Evolutionary conservation across 2,888 invertebrate species (phyloP).

Genomic region (Lithosia quadra): DNA sequence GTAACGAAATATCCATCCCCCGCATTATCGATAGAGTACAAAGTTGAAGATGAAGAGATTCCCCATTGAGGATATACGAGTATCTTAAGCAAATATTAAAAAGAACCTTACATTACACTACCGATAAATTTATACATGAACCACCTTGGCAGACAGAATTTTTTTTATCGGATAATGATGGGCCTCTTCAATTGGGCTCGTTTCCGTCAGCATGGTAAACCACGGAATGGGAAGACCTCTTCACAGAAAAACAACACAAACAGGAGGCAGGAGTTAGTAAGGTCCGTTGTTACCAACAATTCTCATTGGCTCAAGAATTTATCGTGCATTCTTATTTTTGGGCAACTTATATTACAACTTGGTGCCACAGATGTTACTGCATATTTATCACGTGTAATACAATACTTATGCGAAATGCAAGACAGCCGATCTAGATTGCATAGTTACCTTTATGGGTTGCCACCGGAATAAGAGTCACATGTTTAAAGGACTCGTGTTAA

Average conservation of each 20-base stretch:
- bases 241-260: too few relatives aligned
- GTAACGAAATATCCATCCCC: not conserved
- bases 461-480: not conserved
- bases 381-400: slow-evolving; percentile 8
- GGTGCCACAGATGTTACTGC: not conserved
- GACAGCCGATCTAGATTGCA: slow-evolving; percentile 23
- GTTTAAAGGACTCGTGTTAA: not conserved
- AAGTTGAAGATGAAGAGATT: not conserved
- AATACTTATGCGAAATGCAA: slow-evolving; percentile 40
- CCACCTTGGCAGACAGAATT: not conserved
- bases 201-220: not conserved
- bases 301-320: too few relatives aligned
- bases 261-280: too few relatives aligned
- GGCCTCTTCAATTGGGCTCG: not conserved
- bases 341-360: too few relatives aligned
- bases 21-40: not conserved
- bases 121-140: not conserved
- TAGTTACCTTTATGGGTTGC: slow-evolving; percentile 27
- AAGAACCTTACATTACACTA: not conserved
- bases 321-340: too few relatives aligned
- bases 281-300: too few relatives aligned
- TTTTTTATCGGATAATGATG: not conserved
- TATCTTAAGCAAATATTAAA: not conserved
- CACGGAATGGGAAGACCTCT: not conserved
- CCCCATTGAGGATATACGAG: too few relatives aligned